A percentile compares a stretch with the other conserved stretches of the same genome.
Evolutionary conservation across 2,797 vertebrate species (phyloP).

Genomic region (Aldrovandia affinis): DNA sequence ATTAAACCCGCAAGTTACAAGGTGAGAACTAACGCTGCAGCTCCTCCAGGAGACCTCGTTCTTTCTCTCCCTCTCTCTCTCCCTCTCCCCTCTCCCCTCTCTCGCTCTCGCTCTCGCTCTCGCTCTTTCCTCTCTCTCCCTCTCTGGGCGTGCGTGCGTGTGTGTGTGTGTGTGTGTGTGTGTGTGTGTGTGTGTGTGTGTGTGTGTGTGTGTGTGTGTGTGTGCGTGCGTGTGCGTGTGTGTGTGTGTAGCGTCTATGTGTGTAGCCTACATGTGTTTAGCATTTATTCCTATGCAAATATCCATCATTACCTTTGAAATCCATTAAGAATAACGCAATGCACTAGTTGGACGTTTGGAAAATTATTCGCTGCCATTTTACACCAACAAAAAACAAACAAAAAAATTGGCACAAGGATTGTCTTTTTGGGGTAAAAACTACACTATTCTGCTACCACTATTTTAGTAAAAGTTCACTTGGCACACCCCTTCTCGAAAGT

Average conservation of each 20-base stretch:
- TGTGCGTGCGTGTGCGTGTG: slow-evolving; percentile 27
- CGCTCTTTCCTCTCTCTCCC: background rate
- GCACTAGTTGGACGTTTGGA: background rate
- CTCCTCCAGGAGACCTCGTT: slow-evolving; percentile 17
- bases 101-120: background rate
- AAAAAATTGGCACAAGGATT: background rate
- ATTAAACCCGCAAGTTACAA: slow-evolving; percentile 87
- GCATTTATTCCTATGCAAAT: slow-evolving; percentile 5
- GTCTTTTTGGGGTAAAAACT: background rate
- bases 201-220: slow-evolving; percentile 28
- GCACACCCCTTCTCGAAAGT: background rate
- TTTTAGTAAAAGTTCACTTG: background rate
- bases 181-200: slow-evolving; percentile 30
- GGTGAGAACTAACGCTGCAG: slow-evolving; percentile 73
- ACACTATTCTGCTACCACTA: background rate
- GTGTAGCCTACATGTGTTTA: slow-evolving; percentile 27
- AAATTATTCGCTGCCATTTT: slow-evolving; percentile 4
- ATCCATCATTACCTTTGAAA: background rate
- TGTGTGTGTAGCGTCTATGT: too few species aligned
- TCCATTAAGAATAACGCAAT: slow-evolving; percentile 5
- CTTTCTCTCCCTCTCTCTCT: background rate
- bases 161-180: slow-evolving; percentile 30
- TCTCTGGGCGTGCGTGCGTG: slow-evolving; percentile 21
- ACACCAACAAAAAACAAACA: background rate
- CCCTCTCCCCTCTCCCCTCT: background rate